phyloP scores from a whole-genome alignment of 64 coral and sea anemone genomes.

The Astreopora myriophthalma region DNA sequence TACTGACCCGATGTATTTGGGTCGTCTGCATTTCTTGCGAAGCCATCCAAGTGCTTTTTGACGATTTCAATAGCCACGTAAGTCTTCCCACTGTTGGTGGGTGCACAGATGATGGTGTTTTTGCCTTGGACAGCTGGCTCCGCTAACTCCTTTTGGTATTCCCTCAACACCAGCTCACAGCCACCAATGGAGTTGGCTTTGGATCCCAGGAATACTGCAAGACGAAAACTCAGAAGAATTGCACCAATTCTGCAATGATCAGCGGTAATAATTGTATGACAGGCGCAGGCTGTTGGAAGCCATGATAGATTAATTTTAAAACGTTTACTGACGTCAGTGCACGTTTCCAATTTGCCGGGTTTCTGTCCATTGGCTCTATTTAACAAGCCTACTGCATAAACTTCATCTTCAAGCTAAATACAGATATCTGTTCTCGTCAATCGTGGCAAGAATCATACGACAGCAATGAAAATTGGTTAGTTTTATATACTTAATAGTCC shows the following conservation, averaged over 20 bases:
- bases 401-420: too few relatives aligned
- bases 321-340: too few relatives aligned
- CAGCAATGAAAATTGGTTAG: too few relatives aligned
- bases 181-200: conserved; percentile 9
- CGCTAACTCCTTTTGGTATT: conserved; percentile 66
- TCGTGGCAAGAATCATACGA: too few relatives aligned
- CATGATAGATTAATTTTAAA: too few relatives aligned
- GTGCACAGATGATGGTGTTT: conserved; percentile 80
- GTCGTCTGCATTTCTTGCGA: not conserved
- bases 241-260: not conserved
- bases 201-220: conserved; percentile 45
- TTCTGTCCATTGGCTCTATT: too few relatives aligned
- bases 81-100: conserved; percentile 81
- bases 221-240: not conserved
- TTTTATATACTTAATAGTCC: too few relatives aligned
- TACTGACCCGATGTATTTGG: not conserved
- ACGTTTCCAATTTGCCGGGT: too few relatives aligned
- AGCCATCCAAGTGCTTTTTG: conserved; percentile 49
- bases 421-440: too few relatives aligned
- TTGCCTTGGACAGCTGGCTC: conserved; percentile 62
- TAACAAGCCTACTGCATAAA: too few relatives aligned
- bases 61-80: conserved; percentile 77
- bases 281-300: too few relatives aligned
- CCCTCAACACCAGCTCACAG: conserved; percentile 27
- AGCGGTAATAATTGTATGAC: too few relatives aligned